Conservation (phyloP, 2,888 invertebrate species). For the Troides aeacus region DNA sequence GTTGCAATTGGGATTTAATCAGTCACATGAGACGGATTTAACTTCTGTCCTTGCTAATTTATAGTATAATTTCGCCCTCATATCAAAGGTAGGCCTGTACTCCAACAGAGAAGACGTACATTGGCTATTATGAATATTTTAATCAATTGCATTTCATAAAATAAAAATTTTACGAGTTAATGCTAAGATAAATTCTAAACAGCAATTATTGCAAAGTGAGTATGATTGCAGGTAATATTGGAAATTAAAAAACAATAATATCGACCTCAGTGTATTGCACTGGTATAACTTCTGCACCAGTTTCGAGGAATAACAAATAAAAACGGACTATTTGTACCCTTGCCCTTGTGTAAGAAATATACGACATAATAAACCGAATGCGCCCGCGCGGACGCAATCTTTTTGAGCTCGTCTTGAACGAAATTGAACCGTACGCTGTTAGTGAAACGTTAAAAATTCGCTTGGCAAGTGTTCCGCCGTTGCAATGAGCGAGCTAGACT, state of each 20-base stretch:
- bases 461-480: conserved; percentile 37
- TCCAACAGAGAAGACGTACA: too few relatives aligned
- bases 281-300: conserved; percentile 38
- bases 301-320: conserved; percentile 59
- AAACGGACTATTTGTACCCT: conserved; percentile 62
- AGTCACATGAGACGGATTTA: too few relatives aligned
- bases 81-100: too few relatives aligned
- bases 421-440: conserved; percentile 38
- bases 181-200: not conserved
- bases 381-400: conserved; percentile 59
- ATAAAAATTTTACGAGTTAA: not conserved
- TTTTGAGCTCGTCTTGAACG: conserved; percentile 32
- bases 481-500: conserved; percentile 76
- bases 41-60: too few relatives aligned
- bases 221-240: conserved; percentile 38
- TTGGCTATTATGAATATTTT: too few relatives aligned
- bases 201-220: not conserved
- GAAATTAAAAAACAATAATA: conserved; percentile 50
- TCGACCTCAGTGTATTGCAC: conserved; percentile 42
- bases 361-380: conserved; percentile 56
- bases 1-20: too few relatives aligned
- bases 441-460: conserved; percentile 42
- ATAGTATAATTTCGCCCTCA: too few relatives aligned
- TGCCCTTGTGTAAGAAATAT: conserved; percentile 73
- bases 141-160: not conserved